Base-by-base conservation (phyloP, 2,797 vertebrate species). In the Ispidina lecontei region DNA sequence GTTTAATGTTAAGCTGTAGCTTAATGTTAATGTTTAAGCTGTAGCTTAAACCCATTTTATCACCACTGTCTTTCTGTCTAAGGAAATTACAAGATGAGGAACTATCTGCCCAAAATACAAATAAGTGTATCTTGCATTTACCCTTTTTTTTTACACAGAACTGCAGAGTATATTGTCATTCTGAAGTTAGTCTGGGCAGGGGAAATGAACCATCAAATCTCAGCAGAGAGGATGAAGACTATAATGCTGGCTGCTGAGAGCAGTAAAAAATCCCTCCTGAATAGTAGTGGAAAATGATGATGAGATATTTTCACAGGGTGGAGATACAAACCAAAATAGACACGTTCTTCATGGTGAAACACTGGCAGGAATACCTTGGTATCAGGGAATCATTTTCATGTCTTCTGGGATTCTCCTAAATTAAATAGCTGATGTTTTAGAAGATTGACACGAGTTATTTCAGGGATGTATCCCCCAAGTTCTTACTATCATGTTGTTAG, bases 121-220 rank as follows among this genome's bases (percentile, higher is more conserved):
- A 71, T 82, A 79, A 73, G 64, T 88, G 8, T 79, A 82, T 93
- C 91, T 89, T 92, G 85, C 56, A 20, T 73, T 54, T 88, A 37
- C 37, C 13, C 37, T 73, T 77, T 87, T 75, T 80, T 49, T 37
- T 37, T 37, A 37, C 13, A 79, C 8, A 64, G 47, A 79, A 69
- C 86, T 85, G 78, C 78, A 62, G 82, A 84, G 71, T 68, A 12
- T 94, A 74, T 58, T 94, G 90, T 81, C 87, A 90, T 82, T 82
- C 78, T 49, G 71, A 90, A 90, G 91, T 90, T 84, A 82, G 88
- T 71, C 76, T 91, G 81, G 84, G 93, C 78, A 91, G 88, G 85
- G 84, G 90, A 96, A 96, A 93, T 93, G 94, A 93, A 87, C 93
- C 93, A 46, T 94, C 84, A 93, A 77, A 82, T 95, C 88, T 94